phyloP scores from a whole-genome alignment of 2,113 vertebrate genomes.

The Xiphophorus maculatus region DNA sequence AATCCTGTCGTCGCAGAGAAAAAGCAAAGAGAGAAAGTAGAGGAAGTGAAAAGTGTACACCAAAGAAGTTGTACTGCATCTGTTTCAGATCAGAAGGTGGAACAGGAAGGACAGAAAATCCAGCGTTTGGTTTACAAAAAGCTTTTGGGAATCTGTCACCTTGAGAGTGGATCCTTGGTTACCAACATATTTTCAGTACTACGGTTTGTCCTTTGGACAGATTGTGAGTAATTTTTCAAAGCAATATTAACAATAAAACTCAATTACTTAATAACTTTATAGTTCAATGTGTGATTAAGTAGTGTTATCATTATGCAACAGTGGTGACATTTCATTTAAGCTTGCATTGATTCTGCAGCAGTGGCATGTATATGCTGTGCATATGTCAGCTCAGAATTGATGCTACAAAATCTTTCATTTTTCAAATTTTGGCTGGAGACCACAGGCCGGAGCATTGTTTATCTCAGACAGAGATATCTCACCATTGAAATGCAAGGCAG shows the following conservation, averaged over 20 bases:
- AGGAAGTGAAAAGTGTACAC: slow-evolving; percentile 1
- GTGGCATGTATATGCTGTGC: neutral
- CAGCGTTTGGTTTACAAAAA: neutral
- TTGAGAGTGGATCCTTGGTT: neutral
- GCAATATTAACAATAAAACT: no score
- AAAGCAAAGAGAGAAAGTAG: neutral
- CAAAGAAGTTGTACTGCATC: neutral
- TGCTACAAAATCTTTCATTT: neutral
- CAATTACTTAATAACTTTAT: no score
- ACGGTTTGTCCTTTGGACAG: no score
- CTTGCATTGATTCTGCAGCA: neutral
- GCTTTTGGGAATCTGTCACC: no score
- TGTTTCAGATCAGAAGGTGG: slow-evolving; percentile 18
- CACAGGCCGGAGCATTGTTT: neutral
- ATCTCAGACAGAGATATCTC: neutral
- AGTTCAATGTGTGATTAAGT: neutral
- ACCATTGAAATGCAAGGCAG: no score
- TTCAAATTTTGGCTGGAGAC: neutral
- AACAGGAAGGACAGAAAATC: slow-evolving; percentile 5
- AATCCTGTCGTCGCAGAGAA: neutral
- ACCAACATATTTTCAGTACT: no score
- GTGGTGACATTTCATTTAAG: neutral
- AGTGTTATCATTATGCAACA: neutral
- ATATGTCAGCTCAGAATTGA: neutral
- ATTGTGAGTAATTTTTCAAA: no score